A percentile compares a stretch with the other conserved stretches of the same genome.
phyloP scores from a whole-genome alignment of 2,888 invertebrate species.

The Caenorhabditis afra region DNA sequence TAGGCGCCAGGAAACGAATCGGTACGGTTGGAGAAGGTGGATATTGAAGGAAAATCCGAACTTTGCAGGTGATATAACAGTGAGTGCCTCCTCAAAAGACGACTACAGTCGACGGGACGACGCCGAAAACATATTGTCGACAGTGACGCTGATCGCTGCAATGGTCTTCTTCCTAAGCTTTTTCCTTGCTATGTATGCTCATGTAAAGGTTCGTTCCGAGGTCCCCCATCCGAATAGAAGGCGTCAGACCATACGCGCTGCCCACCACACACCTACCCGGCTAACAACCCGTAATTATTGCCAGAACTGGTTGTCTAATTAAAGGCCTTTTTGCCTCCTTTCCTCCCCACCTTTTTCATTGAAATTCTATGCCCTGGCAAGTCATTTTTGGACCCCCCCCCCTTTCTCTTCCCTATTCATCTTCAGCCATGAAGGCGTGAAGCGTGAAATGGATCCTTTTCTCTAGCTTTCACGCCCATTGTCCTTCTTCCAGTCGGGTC shows the following conservation, averaged over 20 bases:
- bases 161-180: slow-evolving; percentile 83
- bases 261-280: background rate
- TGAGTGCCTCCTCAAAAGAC: slow-evolving; percentile 44
- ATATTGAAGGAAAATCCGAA: no score
- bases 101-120: slow-evolving; percentile 48
- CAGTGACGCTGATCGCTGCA: slow-evolving; percentile 83
- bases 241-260: background rate
- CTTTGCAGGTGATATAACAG: slow-evolving; percentile 48
- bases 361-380: slow-evolving; percentile 10
- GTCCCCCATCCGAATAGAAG: background rate
- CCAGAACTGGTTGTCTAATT: no score
- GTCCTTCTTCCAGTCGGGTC: slow-evolving; percentile 67
- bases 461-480: background rate
- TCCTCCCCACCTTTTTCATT: slow-evolving; percentile 8
- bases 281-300: no score
- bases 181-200: slow-evolving; percentile 84
- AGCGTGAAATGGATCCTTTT: slow-evolving; percentile 25
- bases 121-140: slow-evolving; percentile 79
- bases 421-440: slow-evolving; percentile 10
- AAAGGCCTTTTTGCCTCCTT: background rate
- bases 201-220: slow-evolving; percentile 81
- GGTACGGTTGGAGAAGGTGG: background rate
- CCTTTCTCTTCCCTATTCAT: background rate
- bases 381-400: slow-evolving; percentile 17
- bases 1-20: slow-evolving; percentile 46